Conservation (phyloP, 1,140 invertebrate species). For the Drosophila subpulchrella region DNA sequence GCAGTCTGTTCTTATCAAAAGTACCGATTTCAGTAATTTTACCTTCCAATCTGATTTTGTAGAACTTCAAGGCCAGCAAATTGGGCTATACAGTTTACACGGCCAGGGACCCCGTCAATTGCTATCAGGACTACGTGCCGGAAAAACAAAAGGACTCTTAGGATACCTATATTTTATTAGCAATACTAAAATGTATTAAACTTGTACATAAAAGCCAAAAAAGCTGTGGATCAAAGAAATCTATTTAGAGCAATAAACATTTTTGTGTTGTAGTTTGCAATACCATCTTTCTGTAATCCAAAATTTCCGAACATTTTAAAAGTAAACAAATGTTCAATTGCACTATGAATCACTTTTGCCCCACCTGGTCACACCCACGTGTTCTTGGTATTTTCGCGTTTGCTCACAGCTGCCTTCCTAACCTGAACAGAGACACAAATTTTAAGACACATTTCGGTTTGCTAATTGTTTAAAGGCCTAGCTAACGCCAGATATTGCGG, state of each 20-base stretch:
- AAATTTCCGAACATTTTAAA: not conserved
- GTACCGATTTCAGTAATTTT: conserved; percentile 7
- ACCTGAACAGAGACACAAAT: conserved; percentile 1
- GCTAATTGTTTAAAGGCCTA: conserved; percentile 25
- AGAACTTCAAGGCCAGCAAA: conserved; percentile 69
- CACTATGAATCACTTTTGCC: conserved; percentile 5
- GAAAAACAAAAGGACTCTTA: conserved; percentile 52
- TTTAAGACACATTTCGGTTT: conserved; percentile 21
- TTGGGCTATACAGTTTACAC: conserved; percentile 53
- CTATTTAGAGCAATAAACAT: not conserved
- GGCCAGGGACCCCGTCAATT: conserved; percentile 75
- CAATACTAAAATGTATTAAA: conserved; percentile 2
- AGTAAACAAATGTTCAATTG: conserved; percentile 7
- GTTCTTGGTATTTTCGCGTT: conserved; percentile 14
- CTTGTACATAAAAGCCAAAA: not conserved
- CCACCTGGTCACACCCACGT: conserved; percentile 14
- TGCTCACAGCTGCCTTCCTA: conserved; percentile 8
- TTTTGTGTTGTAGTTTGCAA: not conserved
- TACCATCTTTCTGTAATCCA: not conserved
- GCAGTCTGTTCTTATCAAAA: not conserved
- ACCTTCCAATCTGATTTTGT: not conserved
- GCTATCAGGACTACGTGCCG: conserved; percentile 65
- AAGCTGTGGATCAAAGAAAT: not conserved
- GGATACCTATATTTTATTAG: not conserved
- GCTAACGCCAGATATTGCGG: not conserved